Base-by-base conservation (phyloP, 2,888 invertebrate species). In the Athetis lepigone region DNA sequence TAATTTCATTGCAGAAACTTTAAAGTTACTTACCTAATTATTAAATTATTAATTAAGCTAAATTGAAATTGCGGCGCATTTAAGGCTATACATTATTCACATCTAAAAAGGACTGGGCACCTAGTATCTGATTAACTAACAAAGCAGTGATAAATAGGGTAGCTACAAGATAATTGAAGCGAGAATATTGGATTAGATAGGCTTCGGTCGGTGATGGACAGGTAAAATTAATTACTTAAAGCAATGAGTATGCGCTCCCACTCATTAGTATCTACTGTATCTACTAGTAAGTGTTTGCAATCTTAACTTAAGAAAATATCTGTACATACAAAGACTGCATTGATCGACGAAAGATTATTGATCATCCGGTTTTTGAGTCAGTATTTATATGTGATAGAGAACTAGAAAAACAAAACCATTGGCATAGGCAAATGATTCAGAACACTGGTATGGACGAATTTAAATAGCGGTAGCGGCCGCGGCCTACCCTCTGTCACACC, bases 391-490 rank as follows among this genome's bases (percentile, higher is more conserved):
- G n/a, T 21, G 13, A 45, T 51, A 9, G 36, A 40, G 56, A 27
- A 19, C 23, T 43, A 62, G 68, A 79, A 83, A 79, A 78, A 82
- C 71, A 80, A 79, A 79, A 77, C 65, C 62, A 54, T 56, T 56
- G 46, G 40, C 40, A 52, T 27, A 40, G 51, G 51, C 45, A 70
- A 67, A 77, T 77, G 66, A 59, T 66, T 62, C 59, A 59, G 59
- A 66, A 65, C 47, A 29, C 58, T 65, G 79, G 70, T 69, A 84
- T 85, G 82, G 79, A 80, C 82, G 85, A 89, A 93, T 92, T 92
- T 92, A 92, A 93, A 93, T 93, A 92, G 93, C 86, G 89, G 88
- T 88, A 89, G 89, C 88, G 80, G 86, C 80, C 81, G 88, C 88
- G 79, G 87, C 80, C 83, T 84, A 81, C 87, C 85, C 88, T 85